These are phyloP conservation scores for Agriopis leucophaearia DNA, from an alignment of 2,888 invertebrate genomes.

Conservation along the genomic window DNA sequence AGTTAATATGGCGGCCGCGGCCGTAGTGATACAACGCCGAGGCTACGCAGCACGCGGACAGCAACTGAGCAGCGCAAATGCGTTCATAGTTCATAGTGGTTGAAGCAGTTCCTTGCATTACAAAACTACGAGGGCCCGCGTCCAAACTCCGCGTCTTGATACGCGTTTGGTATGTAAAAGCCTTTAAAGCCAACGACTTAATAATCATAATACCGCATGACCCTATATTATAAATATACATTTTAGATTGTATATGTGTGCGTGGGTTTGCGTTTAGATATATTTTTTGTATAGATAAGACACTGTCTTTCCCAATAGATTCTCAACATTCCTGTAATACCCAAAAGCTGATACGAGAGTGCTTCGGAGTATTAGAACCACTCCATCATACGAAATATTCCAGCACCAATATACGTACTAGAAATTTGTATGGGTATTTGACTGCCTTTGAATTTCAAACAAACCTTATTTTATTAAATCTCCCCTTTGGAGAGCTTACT, in stretches of 20 bases:
- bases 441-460: slow-evolving; percentile 26
- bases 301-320: slow-evolving; percentile 4
- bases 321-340: slow-evolving; percentile 49
- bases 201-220: too few species aligned
- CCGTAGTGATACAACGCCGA: too few species aligned
- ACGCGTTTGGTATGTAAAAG: too few species aligned
- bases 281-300: neutral
- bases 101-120: too few species aligned
- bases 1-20: too few species aligned
- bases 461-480: neutral
- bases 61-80: too few species aligned
- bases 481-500: neutral
- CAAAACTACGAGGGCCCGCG: too few species aligned
- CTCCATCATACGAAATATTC: slow-evolving; percentile 63
- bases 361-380: slow-evolving; percentile 61
- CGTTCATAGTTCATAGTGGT: too few species aligned
- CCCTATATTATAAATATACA: neutral
- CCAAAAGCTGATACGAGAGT: slow-evolving; percentile 57
- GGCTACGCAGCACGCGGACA: too few species aligned
- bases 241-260: neutral
- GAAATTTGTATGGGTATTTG: slow-evolving; percentile 46
- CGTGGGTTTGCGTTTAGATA: neutral
- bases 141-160: too few species aligned
- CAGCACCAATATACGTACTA: slow-evolving; percentile 42
- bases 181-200: too few species aligned